Evolutionary conservation across 2,888 invertebrate genomes (phyloP).

Genomic region (Archips crataeganus): DNA sequence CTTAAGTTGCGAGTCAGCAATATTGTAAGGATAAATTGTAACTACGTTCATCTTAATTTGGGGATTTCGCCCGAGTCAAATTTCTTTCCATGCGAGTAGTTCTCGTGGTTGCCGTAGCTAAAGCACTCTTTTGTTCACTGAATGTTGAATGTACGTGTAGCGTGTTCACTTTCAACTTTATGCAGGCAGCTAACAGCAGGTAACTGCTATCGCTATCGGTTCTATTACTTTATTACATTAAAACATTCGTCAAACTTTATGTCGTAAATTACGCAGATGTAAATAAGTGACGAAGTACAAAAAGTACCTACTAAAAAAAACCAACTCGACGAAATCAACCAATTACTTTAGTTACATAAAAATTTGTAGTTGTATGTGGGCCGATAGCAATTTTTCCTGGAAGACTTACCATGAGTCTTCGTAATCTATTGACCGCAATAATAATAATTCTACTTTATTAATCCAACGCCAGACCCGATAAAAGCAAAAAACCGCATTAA

Average conservation of each 20-base stretch:
- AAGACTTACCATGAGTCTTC: constrained; percentile 29
- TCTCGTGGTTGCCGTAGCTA: neutral
- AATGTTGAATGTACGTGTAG: neutral
- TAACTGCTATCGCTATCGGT: neutral
- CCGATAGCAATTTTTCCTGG: constrained; percentile 44
- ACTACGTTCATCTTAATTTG: constrained; percentile 27
- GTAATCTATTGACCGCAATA: constrained; percentile 26
- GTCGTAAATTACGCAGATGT: too few species aligned
- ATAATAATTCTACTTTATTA: constrained; percentile 28
- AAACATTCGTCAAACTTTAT: too few species aligned
- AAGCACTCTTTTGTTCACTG: constrained; percentile 4
- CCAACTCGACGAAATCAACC: constrained; percentile 19
- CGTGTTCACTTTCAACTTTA: too few species aligned
- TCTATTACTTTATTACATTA: neutral
- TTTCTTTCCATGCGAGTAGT: neutral
- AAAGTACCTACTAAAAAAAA: too few species aligned
- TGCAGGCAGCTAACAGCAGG: neutral
- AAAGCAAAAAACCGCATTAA: constrained; percentile 28
- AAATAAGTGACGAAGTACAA: too few species aligned
- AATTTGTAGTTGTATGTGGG: constrained; percentile 40
- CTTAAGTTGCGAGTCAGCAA: constrained; percentile 70
- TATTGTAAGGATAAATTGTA: constrained; percentile 51
- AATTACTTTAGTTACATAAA: constrained; percentile 51
- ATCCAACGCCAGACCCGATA: neutral
- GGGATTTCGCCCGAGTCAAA: neutral